Evolutionary conservation across 2,113 vertebrate species (phyloP).

Genomic region (Sebastes schlegelii): DNA sequence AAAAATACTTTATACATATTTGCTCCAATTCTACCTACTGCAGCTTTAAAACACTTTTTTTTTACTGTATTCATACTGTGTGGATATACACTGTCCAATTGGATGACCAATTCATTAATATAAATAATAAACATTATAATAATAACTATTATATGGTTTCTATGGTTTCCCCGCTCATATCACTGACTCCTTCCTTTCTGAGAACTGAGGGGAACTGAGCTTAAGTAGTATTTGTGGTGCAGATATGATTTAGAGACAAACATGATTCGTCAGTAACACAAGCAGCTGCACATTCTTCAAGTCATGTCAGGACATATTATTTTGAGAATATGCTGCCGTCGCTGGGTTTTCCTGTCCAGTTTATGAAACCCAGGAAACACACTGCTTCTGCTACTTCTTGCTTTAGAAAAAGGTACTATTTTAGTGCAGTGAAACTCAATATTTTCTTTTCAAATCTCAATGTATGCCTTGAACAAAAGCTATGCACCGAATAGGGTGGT

Average conservation of each 20-base stretch:
- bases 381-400: not conserved
- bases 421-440: no score
- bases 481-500: not conserved
- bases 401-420: not conserved
- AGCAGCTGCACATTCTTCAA: conserved; percentile 32
- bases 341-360: not conserved
- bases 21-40: no score
- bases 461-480: not conserved
- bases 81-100: not conserved
- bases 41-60: no score
- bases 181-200: conserved; percentile 9
- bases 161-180: not conserved
- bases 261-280: conserved; percentile 14
- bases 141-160: no score
- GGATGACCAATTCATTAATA: no score
- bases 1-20: no score
- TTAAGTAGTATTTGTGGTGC: conserved; percentile 19
- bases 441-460: not conserved
- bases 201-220: conserved; percentile 17
- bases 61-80: not conserved
- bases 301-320: conserved; percentile 38
- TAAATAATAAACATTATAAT: no score
- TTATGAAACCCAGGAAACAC: conserved; percentile 3
- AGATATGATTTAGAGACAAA: conserved; percentile 44
- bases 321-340: conserved; percentile 38